phyloP scores from a whole-genome alignment of 2,797 vertebrate genomes.

The Psittacula echo region DNA sequence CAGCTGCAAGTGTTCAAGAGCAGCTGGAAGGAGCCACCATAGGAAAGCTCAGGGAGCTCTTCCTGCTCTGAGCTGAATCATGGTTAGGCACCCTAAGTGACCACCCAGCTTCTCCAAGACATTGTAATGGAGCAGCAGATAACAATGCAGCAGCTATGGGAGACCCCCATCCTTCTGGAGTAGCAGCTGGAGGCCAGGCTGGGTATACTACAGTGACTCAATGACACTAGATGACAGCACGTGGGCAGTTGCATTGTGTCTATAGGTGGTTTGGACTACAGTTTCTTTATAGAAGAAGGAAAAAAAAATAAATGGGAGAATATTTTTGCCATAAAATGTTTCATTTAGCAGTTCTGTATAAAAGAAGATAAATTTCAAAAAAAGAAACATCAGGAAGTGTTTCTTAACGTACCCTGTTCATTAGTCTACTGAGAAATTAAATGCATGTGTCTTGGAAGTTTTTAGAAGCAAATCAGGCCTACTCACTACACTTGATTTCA shows the following conservation, averaged over 20 bases:
- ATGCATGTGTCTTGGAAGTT: not conserved
- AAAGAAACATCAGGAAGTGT: not conserved
- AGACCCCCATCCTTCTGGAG: not conserved
- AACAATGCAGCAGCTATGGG: not conserved
- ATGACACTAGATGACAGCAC: not conserved
- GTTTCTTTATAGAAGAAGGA: not conserved
- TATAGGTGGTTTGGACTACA: not conserved
- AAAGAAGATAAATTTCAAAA: not conserved
- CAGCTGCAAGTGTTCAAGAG: not conserved
- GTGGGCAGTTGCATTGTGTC: accelerated
- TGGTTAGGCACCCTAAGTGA: accelerated
- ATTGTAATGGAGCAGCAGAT: not conserved
- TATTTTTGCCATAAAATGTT: not conserved
- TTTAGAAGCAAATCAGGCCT: not conserved
- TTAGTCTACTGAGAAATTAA: not conserved
- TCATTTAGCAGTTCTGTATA: not conserved
- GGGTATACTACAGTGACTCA: not conserved
- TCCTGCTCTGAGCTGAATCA: not conserved
- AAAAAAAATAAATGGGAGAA: not conserved
- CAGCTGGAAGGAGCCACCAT: not conserved
- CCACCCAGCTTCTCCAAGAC: not conserved
- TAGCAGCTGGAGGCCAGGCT: not conserved
- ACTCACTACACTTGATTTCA: not conserved
- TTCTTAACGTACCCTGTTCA: not conserved
- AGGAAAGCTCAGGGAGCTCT: not conserved